Base-by-base conservation (phyloP, 2,797 vertebrate genomes). In the Micrastur ruficollis region DNA sequence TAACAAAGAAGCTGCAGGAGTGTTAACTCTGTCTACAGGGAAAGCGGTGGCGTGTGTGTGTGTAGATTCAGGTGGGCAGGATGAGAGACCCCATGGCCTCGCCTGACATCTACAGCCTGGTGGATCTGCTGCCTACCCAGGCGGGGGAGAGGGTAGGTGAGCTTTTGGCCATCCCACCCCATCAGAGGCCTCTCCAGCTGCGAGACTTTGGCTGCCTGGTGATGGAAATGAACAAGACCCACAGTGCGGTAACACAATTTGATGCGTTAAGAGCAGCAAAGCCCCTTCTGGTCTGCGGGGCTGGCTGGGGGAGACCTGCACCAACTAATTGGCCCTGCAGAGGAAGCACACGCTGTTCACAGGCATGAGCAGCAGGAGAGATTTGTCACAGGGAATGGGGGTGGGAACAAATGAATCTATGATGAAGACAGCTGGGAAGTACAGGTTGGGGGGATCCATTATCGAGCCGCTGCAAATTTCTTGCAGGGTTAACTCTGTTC, bases 1-100 rank as follows among this genome's bases (percentile, higher is more conserved):
- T 34, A 47, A 68, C 26, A 63, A 71, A 58, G 34, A 47, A 76
- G 32, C 42, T 87, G 34, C 50, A 70, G 47, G 44, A 32, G 18
- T 34, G 58, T 76, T 42, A 62, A 55, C 31, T 65, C 40, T 38
- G 16, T 50, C 65, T 62, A 38, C 55, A 76, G 26, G 23, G 27
- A 58, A 75, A 88, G 25, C 5, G 1, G 25, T 3, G 15, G 16
- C 8, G 0, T 1, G 42, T 42, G 42, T 44, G 42, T 8, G 16
- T 44, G 3, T 6, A 88, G 19, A 85, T 68, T n/a, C 50, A 11
- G 34, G 9, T 74, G 23, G 11, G 26, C 9, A 49, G 34, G 8
- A 82, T 18, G 53, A 82, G 89, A 91, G 31, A 6, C 22, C 15
- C 17, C 0, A 0, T 9, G 14, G 15, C 46, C 36, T 32, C 40